A percentile compares a stretch with the other conserved stretches of the same genome.
Evolutionary conservation across 2,888 invertebrate species (phyloP).

Genomic region (Lysandra coridon): DNA sequence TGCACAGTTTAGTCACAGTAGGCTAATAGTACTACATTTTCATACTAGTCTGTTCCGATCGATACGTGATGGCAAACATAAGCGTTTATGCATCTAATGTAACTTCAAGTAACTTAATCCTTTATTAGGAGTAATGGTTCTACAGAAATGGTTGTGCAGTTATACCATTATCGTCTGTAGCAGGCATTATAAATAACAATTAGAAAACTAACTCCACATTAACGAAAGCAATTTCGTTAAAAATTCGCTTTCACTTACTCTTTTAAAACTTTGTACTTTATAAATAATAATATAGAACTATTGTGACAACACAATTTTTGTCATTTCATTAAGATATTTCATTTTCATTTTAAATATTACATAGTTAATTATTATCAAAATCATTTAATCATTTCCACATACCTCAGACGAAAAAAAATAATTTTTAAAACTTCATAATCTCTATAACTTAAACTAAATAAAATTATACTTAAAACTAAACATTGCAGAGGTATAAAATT

Average conservation of each 20-base stretch:
- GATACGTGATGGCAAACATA: too few species aligned
- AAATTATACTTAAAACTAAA: slow-evolving; percentile 28
- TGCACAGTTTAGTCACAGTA: not conserved
- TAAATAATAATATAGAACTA: slow-evolving; percentile 31
- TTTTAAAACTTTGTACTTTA: not conserved
- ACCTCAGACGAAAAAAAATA: not conserved
- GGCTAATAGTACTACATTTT: too few species aligned
- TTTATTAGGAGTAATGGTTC: too few species aligned
- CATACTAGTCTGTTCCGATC: too few species aligned
- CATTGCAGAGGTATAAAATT: slow-evolving; percentile 40
- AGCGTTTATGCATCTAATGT: too few species aligned
- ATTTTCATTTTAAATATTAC: not conserved
- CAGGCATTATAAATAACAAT: too few species aligned
- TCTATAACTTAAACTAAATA: slow-evolving; percentile 25
- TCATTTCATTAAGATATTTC: not conserved
- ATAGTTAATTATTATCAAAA: not conserved
- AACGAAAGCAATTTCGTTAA: slow-evolving; percentile 16
- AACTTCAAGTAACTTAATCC: too few species aligned
- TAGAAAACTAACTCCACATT: too few species aligned
- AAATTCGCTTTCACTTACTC: too few species aligned
- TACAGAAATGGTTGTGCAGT: too few species aligned
- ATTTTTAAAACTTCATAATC: slow-evolving; percentile 24
- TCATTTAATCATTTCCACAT: not conserved
- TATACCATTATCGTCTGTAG: too few species aligned
- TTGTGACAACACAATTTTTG: not conserved